These are phyloP conservation scores for Caenorhabditis latens DNA, from an alignment of 1,140 invertebrate species.

Conservation along the genomic window DNA sequence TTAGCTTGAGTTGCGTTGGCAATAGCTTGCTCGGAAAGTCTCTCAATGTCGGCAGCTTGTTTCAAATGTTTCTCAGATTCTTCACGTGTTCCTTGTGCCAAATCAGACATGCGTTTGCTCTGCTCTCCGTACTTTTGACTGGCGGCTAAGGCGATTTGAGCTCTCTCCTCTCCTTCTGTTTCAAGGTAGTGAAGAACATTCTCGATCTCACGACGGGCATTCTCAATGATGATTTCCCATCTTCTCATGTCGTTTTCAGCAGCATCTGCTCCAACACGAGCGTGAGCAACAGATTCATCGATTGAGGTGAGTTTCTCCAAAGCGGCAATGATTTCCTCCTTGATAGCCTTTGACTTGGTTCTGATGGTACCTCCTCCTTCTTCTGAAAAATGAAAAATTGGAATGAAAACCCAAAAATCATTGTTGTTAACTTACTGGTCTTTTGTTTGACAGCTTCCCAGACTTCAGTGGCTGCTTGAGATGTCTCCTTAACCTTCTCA, in stretches of 20 bases:
- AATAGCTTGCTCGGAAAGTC: constrained; percentile 69
- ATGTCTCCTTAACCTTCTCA: constrained; percentile 69
- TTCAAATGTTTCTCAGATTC: constrained; percentile 73
- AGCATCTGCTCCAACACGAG: constrained; percentile 67
- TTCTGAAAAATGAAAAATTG: not conserved
- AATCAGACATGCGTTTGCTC: constrained; percentile 67
- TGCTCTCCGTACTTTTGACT: constrained; percentile 76
- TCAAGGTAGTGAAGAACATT: constrained; percentile 73
- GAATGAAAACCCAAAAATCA: not conserved
- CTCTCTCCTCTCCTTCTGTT: constrained; percentile 71
- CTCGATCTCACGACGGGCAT: constrained; percentile 67
- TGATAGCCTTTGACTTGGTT: constrained; percentile 61
- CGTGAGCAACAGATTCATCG: constrained; percentile 67
- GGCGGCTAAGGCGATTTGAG: constrained; percentile 70
- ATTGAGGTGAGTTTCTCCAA: constrained; percentile 66
- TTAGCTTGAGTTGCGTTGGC: constrained; percentile 71
- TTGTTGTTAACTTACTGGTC: not conserved
- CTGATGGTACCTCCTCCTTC: constrained; percentile 27
- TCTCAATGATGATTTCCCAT: constrained; percentile 68
- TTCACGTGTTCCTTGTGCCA: constrained; percentile 64
- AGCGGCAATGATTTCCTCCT: constrained; percentile 68
- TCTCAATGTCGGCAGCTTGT: constrained; percentile 68
- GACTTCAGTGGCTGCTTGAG: constrained; percentile 68
- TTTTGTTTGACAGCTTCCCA: constrained; percentile 70
- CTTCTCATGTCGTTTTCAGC: constrained; percentile 63